Evolutionary conservation across 2,113 vertebrate genomes (phyloP).

Genomic region (Scophthalmus maximus): DNA sequence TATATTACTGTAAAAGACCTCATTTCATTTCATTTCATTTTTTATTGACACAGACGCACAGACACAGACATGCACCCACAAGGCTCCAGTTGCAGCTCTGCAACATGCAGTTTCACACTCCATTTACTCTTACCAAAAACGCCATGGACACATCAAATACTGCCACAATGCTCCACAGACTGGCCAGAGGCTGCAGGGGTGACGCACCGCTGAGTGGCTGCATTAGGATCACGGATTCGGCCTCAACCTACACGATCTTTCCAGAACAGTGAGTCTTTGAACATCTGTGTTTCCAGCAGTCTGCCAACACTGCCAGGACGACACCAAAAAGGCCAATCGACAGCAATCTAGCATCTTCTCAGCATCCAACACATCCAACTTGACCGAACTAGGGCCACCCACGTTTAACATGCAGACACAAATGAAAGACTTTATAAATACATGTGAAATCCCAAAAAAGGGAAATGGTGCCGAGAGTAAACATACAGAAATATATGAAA

Average conservation of each 20-base stretch:
- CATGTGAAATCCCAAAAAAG: conserved; percentile 8
- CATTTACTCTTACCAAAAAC: conserved; percentile 72
- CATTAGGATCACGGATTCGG: conserved; percentile 20
- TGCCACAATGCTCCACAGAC: conserved; percentile 28
- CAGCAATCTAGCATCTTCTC: conserved; percentile 3
- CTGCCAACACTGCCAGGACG: not conserved
- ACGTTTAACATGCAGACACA: not conserved
- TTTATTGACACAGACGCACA: conserved; percentile 48
- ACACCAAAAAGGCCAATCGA: not conserved
- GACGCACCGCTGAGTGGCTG: conserved; percentile 37
- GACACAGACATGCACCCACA: conserved; percentile 42
- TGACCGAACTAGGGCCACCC: not conserved
- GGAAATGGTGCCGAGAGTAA: conserved; percentile 9
- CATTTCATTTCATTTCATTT: conserved; percentile 43
- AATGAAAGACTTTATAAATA: conserved; percentile 11
- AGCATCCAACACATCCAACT: not conserved
- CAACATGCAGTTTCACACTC: conserved; percentile 67
- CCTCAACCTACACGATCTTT: conserved; percentile 16
- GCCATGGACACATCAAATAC: conserved; percentile 49
- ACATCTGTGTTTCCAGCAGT: not conserved
- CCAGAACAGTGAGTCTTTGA: not conserved
- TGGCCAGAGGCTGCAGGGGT: conserved; percentile 43
- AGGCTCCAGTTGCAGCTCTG: conserved; percentile 55
- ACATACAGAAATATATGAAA: conserved; percentile 47
- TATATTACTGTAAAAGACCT: conserved; percentile 49